These are phyloP conservation scores for Acanthisitta chloris DNA, from an alignment of 2,113 vertebrate species.

Conservation along the genomic window DNA sequence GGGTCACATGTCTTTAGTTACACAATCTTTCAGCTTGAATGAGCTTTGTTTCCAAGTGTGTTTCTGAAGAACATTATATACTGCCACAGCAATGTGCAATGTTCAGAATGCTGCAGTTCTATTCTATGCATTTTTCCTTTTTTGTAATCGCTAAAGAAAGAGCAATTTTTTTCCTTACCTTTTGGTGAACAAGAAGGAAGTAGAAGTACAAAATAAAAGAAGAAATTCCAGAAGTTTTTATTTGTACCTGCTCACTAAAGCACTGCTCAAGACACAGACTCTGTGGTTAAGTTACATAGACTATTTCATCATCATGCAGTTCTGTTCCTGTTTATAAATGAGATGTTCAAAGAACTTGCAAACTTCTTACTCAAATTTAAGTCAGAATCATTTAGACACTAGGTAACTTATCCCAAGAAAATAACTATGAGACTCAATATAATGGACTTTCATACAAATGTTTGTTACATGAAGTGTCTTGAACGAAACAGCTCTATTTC, in stretches of 20 bases:
- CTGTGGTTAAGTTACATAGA: background rate
- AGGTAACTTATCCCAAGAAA: background rate
- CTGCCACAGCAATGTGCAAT: background rate
- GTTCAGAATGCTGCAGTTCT: background rate
- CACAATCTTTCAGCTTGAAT: background rate
- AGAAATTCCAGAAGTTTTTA: background rate
- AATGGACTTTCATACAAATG: background rate
- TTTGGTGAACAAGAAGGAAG: background rate
- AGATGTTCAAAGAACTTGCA: background rate
- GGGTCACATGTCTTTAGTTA: background rate
- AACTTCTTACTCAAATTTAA: background rate
- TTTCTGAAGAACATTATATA: background rate
- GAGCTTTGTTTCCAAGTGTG: background rate
- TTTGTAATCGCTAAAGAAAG: background rate
- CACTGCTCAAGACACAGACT: background rate
- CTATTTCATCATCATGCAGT: background rate
- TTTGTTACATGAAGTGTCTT: background rate
- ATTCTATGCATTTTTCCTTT: background rate
- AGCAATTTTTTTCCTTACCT: background rate
- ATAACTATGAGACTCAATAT: background rate
- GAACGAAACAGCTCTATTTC: slow-evolving; percentile 8
- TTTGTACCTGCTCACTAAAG: background rate
- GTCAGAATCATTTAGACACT: background rate
- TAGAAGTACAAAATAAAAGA: background rate
- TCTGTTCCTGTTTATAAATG: background rate